A percentile compares a stretch with the other conserved stretches of the same genome.
These are phyloP conservation scores for Nomada flava DNA, from an alignment of 2,888 invertebrate species.

Conservation along the genomic window DNA sequence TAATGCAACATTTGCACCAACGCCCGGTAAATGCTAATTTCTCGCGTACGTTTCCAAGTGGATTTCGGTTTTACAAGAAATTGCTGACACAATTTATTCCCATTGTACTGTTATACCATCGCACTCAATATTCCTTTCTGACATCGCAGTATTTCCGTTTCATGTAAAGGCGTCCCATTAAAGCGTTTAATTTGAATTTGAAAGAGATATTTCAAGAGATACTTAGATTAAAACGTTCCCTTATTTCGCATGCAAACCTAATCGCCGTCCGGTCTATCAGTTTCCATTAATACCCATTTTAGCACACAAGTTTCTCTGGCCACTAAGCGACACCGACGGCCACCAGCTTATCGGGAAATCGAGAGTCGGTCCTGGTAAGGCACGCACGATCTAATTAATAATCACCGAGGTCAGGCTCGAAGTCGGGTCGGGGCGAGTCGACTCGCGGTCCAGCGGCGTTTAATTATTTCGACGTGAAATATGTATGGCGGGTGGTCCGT, in stretches of 20 bases:
- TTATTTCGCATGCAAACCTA: conserved; percentile 17
- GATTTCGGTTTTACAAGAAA: too few relatives aligned
- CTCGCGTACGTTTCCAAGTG: too few relatives aligned
- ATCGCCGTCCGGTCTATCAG: conserved; percentile 9
- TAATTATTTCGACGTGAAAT: conserved; percentile 80
- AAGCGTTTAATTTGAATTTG: background rate
- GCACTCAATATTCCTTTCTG: too few relatives aligned
- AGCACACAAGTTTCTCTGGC: conserved; percentile 6
- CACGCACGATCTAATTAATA: conserved; percentile 70
- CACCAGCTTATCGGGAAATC: conserved; percentile 63
- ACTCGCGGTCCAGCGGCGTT: conserved; percentile 76
- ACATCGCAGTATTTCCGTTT: too few relatives aligned
- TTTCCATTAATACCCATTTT: conserved; percentile 34
- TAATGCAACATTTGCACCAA: too few relatives aligned
- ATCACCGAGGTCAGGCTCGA: conserved; percentile 56
- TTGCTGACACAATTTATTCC: too few relatives aligned
- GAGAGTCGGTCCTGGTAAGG: conserved; percentile 54
- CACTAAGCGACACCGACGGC: conserved; percentile 35
- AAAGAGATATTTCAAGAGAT: background rate
- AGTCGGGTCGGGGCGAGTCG: conserved; percentile 62
- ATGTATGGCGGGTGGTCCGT: conserved; percentile 72
- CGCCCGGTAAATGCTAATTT: too few relatives aligned
- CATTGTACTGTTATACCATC: too few relatives aligned
- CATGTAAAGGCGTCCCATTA: background rate
- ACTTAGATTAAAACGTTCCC: background rate